phyloP scores from a whole-genome alignment of 2,888 invertebrate genomes.

The Nephrotoma flavescens region DNA sequence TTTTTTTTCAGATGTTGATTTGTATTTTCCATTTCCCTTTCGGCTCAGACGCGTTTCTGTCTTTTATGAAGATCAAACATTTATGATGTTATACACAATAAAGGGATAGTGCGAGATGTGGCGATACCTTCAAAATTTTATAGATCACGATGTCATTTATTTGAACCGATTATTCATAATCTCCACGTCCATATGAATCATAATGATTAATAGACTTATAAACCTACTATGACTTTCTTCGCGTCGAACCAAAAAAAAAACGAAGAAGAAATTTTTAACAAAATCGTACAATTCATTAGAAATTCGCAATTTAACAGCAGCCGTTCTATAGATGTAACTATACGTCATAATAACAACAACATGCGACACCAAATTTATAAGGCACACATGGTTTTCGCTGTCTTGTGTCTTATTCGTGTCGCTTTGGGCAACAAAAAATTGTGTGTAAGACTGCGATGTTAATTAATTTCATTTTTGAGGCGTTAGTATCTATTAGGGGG shows the following conservation, averaged over 20 bases:
- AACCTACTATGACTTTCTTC: not conserved
- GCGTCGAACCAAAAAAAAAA: not conserved
- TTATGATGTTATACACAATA: not conserved
- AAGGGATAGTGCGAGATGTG: not conserved
- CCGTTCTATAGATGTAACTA: not conserved
- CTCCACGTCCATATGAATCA: not conserved
- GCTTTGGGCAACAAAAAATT: not conserved
- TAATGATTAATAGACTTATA: not conserved
- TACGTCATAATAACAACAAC: not conserved
- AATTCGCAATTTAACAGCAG: not conserved
- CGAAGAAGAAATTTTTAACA: not conserved
- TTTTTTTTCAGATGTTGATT: not conserved
- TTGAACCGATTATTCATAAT: not conserved
- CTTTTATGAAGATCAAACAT: not conserved
- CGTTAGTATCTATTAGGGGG: not conserved
- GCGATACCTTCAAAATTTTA: not conserved
- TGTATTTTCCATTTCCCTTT: not conserved
- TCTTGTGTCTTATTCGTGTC: not conserved
- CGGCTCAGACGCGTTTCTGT: not conserved
- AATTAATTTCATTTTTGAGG: not conserved
- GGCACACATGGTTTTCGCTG: not conserved
- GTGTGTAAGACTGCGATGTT: not conserved
- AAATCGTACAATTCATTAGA: not conserved
- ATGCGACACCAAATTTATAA: not conserved
- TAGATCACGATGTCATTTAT: not conserved